Percentiles rank a stretch among this genome's conserved stretches.
Evolutionary conservation across 2,113 vertebrate genomes (phyloP).

Genomic region (Elaphurus davidianus): DNA sequence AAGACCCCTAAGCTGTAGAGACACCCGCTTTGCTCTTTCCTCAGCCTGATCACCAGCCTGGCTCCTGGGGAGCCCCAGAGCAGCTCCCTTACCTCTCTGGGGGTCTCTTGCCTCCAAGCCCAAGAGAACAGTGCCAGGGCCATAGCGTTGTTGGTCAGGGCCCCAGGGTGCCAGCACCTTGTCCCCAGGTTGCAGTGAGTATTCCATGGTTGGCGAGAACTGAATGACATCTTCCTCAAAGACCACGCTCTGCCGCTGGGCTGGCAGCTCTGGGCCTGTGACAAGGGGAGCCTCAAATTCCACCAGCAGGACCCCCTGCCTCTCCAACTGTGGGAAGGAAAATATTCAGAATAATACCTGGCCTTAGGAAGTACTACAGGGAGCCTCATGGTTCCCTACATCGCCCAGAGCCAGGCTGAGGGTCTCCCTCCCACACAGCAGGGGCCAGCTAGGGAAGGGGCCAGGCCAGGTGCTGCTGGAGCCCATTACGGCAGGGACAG

Average conservation of each 20-base stretch:
- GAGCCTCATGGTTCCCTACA: not conserved
- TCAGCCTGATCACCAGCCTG: not conserved
- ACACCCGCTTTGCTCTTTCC: not conserved
- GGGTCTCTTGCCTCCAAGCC: slow-evolving; percentile 79
- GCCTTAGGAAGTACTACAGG: not conserved
- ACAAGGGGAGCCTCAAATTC: slow-evolving; percentile 81
- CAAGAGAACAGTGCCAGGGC: slow-evolving; percentile 85
- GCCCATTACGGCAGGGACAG: fast-evolving
- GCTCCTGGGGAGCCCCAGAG: not conserved
- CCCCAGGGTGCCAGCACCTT: slow-evolving; percentile 91
- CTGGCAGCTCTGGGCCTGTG: slow-evolving; percentile 33
- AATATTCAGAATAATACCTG: not conserved
- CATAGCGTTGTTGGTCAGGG: slow-evolving; percentile 77
- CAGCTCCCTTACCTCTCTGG: slow-evolving; percentile 79
- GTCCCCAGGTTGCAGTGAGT: slow-evolving; percentile 83
- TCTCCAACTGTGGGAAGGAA: slow-evolving; percentile 76
- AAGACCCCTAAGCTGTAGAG: not conserved
- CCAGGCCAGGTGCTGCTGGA: not conserved
- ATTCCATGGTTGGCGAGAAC: slow-evolving; percentile 68
- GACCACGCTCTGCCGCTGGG: slow-evolving; percentile 74
- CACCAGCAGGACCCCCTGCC: slow-evolving; percentile 82
- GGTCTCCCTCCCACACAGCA: not conserved
- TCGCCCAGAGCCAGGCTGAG: not conserved
- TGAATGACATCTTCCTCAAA: slow-evolving; percentile 83
- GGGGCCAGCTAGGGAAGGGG: not conserved